Conservation (phyloP, 2,888 invertebrate genomes). For the Plebejus anna region DNA sequence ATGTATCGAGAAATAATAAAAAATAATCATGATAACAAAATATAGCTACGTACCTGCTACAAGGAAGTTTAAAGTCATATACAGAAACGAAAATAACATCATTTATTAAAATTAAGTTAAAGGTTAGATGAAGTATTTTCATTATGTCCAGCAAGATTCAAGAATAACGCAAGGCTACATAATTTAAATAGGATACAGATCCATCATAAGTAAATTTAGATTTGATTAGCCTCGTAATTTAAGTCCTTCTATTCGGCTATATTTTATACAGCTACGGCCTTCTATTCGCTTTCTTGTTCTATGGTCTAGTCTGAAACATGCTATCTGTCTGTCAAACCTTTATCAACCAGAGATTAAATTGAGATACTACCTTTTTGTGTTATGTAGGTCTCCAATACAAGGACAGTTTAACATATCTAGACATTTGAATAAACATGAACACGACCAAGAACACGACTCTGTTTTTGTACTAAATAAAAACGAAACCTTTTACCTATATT, state of each 20-base stretch:
- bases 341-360: constrained; percentile 28
- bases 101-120: no score
- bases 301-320: constrained; percentile 15
- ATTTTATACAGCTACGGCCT: background rate
- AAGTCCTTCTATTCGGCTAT: no score
- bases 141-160: no score
- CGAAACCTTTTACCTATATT: no score
- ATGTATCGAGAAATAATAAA: background rate
- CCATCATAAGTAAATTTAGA: background rate
- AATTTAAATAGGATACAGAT: background rate
- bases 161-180: no score
- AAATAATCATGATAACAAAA: background rate
- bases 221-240: background rate
- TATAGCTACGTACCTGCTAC: no score
- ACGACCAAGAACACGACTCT: constrained; percentile 9
- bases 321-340: constrained; percentile 27
- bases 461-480: background rate
- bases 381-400: constrained; percentile 19
- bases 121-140: background rate
- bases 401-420: constrained; percentile 15
- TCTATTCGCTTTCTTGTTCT: background rate
- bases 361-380: constrained; percentile 16
- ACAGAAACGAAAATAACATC: no score
- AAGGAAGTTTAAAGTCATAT: background rate
- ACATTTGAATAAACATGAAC: constrained; percentile 11